Evolutionary conservation across 2,888 invertebrate genomes (phyloP).

Genomic region (Drosophila flavopinicola): DNA sequence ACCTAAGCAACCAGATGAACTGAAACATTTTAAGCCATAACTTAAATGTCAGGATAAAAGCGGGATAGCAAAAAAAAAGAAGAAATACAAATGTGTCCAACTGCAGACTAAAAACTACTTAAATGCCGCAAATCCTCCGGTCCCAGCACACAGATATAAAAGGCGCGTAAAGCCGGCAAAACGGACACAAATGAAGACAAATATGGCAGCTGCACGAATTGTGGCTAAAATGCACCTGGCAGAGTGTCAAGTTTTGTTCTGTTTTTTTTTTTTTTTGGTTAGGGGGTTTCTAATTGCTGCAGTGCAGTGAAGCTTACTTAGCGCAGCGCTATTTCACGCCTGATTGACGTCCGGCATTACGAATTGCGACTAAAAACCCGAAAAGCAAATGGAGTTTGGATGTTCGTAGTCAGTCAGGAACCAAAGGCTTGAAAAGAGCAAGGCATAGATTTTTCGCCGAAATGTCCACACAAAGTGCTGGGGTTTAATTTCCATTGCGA

Average conservation of each 20-base stretch:
- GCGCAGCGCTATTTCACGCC: constrained; percentile 27
- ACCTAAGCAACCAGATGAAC: constrained; percentile 24
- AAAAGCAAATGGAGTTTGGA: constrained; percentile 37
- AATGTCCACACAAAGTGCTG: constrained; percentile 22
- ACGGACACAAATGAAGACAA: constrained; percentile 63
- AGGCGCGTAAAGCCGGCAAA: constrained; percentile 22
- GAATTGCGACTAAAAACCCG: constrained; percentile 3
- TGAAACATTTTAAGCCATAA: constrained; percentile 69
- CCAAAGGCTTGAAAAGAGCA: constrained; percentile 25
- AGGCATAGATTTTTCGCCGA: background rate
- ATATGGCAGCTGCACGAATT: constrained; percentile 48
- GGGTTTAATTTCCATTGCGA: constrained; percentile 58
- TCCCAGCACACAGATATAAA: constrained; percentile 24
- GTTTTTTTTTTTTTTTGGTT: background rate
- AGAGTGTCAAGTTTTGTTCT: constrained; percentile 23
- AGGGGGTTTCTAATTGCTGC: constrained; percentile 12
- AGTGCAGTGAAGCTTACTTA: constrained; percentile 36
- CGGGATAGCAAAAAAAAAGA: constrained; percentile 4
- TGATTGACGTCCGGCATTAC: constrained; percentile 46
- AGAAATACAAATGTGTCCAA: constrained; percentile 13
- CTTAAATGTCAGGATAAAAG: constrained; percentile 61
- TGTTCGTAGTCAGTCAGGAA: constrained; percentile 22
- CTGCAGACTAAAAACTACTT: constrained; percentile 62
- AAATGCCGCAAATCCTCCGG: constrained; percentile 57
- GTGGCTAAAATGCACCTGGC: constrained; percentile 52